A percentile compares a stretch with the other conserved stretches of the same genome.
These are phyloP conservation scores for Agelastica alni DNA, from an alignment of 2,888 invertebrate species.

Conservation along the genomic window DNA sequence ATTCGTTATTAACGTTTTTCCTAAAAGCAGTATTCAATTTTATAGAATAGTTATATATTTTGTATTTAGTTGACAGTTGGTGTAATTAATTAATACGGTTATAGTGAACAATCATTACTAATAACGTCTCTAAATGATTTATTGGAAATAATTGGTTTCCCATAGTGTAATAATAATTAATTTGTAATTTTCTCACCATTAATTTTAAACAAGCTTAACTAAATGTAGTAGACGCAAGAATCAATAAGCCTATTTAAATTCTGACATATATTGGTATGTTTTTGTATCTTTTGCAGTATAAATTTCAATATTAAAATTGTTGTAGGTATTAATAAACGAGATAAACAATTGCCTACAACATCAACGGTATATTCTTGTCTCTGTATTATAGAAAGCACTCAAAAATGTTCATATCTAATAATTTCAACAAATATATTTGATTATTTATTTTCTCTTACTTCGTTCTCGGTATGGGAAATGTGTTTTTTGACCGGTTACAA, in stretches of 20 bases:
- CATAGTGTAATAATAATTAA: no score
- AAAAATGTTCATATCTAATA: conserved; percentile 22
- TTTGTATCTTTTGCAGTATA: not conserved
- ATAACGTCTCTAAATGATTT: no score
- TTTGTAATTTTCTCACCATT: conserved; percentile 2
- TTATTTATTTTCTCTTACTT: conserved; percentile 28
- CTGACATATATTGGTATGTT: conserved; percentile 3
- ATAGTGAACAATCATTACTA: no score
- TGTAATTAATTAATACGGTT: no score
- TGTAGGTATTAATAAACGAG: conserved; percentile 20
- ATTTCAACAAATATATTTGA: conserved; percentile 28
- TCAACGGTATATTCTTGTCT: conserved; percentile 8
- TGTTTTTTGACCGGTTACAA: conserved; percentile 24
- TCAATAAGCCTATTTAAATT: not conserved
- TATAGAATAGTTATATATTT: no score
- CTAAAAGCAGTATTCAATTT: no score
- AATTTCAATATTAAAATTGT: conserved; percentile 8
- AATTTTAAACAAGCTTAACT: not conserved
- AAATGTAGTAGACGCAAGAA: not conserved
- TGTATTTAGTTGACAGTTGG: no score
- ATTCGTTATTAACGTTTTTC: no score
- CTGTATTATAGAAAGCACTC: conserved; percentile 25
- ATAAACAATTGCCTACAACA: conserved; percentile 8
- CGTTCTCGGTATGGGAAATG: conserved; percentile 27
- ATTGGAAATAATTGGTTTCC: no score